Percentiles rank a stretch among this genome's conserved stretches.
phyloP scores from a whole-genome alignment of 2,113 vertebrate genomes.

The Oncorhynchus tshawytscha region DNA sequence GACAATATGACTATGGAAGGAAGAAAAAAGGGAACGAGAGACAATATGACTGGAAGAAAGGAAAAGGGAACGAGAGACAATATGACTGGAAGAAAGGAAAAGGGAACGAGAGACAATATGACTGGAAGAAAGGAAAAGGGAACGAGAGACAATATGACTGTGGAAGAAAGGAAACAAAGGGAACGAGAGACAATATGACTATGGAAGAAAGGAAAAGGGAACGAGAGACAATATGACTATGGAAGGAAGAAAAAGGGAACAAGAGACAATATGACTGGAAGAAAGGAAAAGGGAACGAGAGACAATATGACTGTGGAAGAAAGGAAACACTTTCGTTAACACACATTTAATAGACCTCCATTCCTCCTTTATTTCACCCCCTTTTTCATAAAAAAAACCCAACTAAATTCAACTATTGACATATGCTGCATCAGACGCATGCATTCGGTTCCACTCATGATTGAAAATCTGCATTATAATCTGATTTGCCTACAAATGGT shows the following conservation, averaged over 20 bases:
- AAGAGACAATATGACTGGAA: too few relatives aligned
- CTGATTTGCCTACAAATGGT: constrained; percentile 41
- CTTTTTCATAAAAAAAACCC: not conserved
- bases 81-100: too few relatives aligned
- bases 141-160: not conserved
- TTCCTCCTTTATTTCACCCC: not conserved
- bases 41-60: too few relatives aligned
- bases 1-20: too few relatives aligned
- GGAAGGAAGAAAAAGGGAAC: not conserved
- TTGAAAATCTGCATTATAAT: constrained; percentile 51
- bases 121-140: not conserved
- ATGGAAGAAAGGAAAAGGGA: not conserved
- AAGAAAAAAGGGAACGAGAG: too few relatives aligned
- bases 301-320: not conserved
- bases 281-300: not conserved
- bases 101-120: too few relatives aligned
- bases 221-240: not conserved
- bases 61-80: too few relatives aligned
- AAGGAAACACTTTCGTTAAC: not conserved
- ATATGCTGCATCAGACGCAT: constrained; percentile 21
- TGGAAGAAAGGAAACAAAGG: not conserved
- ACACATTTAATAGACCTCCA: too few relatives aligned
- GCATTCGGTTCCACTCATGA: constrained; percentile 16
- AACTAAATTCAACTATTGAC: constrained; percentile 9
- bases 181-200: too few relatives aligned